phyloP scores from a whole-genome alignment of 2,797 vertebrate species.

The Glyptemys insculpta region DNA sequence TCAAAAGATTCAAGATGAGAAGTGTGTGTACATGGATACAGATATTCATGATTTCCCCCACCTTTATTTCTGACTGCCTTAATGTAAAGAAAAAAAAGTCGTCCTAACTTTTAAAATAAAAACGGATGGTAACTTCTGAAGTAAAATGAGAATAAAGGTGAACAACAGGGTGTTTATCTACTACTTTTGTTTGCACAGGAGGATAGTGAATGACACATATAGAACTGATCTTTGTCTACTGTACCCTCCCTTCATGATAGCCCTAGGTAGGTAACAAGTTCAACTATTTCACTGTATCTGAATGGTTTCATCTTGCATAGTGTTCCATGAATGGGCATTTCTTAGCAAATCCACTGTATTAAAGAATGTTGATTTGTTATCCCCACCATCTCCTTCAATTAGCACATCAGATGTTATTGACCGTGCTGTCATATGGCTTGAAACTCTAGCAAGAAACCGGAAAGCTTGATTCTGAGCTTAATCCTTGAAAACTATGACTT shows the following conservation, averaged over 20 bases:
- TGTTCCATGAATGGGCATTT: not conserved
- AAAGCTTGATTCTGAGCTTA: fast-evolving
- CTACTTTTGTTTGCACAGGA: constrained; percentile 85
- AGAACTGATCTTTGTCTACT: constrained; percentile 98
- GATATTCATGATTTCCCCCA: not conserved
- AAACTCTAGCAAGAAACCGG: not conserved
- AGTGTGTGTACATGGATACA: not conserved
- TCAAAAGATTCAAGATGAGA: not conserved
- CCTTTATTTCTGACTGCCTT: not conserved
- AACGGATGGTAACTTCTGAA: not conserved
- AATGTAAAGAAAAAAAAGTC: not conserved
- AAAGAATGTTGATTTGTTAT: not conserved
- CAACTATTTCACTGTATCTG: not conserved
- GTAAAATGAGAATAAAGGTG: not conserved
- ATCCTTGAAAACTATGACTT: not conserved
- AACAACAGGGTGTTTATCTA: constrained; percentile 6
- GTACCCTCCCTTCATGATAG: constrained; percentile 99
- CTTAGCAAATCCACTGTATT: not conserved
- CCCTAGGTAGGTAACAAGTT: constrained; percentile 89
- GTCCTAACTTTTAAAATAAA: not conserved
- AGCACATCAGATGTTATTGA: not conserved
- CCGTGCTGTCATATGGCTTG: not conserved
- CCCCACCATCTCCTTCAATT: not conserved
- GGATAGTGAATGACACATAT: constrained; percentile 99
- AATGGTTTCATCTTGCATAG: not conserved